A percentile compares a stretch with the other conserved stretches of the same genome.
Conservation (phyloP, 1,140 invertebrate species). For the Gonioctena quinquepunctata region DNA sequence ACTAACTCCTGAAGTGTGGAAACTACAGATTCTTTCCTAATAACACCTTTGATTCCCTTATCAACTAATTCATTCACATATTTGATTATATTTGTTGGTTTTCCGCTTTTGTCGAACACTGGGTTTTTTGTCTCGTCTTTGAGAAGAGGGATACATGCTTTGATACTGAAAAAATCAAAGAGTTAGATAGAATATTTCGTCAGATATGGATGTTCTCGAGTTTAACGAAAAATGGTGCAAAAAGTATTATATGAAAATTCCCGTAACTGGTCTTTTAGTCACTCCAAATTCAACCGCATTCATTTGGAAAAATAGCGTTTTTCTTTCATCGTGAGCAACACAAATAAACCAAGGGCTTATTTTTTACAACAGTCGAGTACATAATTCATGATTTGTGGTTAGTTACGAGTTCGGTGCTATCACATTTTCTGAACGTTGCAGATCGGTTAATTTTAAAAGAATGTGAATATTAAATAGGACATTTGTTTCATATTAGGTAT, state of each 20-base stretch:
- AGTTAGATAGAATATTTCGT: not conserved
- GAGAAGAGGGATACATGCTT: constrained; percentile 58
- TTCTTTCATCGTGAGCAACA: too few species aligned
- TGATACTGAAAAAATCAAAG: constrained; percentile 59
- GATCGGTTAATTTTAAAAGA: too few species aligned
- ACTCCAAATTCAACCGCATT: too few species aligned
- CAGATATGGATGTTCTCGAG: not conserved
- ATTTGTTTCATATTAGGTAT: not conserved
- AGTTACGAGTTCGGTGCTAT: not conserved
- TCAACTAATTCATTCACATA: constrained; percentile 68
- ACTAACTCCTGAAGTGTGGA: constrained; percentile 69
- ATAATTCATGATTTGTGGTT: not conserved
- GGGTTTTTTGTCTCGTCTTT: constrained; percentile 62
- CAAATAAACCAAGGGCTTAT: not conserved
- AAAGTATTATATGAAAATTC: too few species aligned
- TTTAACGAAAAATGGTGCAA: not conserved
- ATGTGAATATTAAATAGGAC: too few species aligned
- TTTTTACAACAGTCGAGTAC: not conserved
- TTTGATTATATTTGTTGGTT: constrained; percentile 59
- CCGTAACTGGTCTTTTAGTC: too few species aligned
- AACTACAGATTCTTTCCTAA: constrained; percentile 74
- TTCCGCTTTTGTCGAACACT: constrained; percentile 60
- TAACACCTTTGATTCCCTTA: constrained; percentile 67
- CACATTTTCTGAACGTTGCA: too few species aligned
- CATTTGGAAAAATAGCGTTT: too few species aligned